Percentiles rank a stretch among this genome's conserved stretches.
phyloP scores from a whole-genome alignment of 2,797 vertebrate species.

The Karalla daura region DNA sequence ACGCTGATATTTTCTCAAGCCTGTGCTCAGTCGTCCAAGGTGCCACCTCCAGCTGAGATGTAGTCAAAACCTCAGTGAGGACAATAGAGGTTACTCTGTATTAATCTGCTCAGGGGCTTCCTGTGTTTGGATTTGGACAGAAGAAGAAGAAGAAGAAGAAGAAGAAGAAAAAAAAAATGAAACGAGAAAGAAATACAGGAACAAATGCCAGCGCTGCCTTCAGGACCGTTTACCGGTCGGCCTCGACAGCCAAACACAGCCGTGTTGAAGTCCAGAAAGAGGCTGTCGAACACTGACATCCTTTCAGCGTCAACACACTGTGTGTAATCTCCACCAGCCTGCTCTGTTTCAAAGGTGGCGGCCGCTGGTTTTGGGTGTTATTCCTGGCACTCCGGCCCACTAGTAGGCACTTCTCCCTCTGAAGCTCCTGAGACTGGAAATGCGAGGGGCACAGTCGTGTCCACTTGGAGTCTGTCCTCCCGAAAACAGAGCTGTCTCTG shows the following conservation, averaged over 20 bases:
- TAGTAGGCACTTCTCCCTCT: slow-evolving; percentile 63
- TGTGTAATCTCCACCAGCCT: slow-evolving; percentile 44
- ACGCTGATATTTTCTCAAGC: not conserved
- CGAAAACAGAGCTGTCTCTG: slow-evolving; percentile 66
- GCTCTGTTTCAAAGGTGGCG: slow-evolving; percentile 54
- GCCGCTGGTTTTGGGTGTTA: slow-evolving; percentile 59
- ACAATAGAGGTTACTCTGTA: not conserved
- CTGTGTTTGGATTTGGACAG: not conserved
- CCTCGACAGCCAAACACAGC: slow-evolving; percentile 10
- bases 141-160: slow-evolving; percentile 16
- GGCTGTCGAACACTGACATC: slow-evolving; percentile 56
- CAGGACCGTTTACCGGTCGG: not conserved
- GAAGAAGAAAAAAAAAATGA: not conserved
- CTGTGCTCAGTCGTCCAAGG: not conserved
- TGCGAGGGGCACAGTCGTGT: slow-evolving; percentile 48
- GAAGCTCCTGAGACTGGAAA: slow-evolving; percentile 63
- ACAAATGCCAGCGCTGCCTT: slow-evolving; percentile 1
- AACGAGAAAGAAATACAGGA: slow-evolving; percentile 16
- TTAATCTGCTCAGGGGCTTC: not conserved
- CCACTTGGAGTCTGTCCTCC: slow-evolving; percentile 55
- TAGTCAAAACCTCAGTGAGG: not conserved
- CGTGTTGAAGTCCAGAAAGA: slow-evolving; percentile 28
- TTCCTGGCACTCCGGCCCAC: slow-evolving; percentile 66
- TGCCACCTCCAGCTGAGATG: slow-evolving; percentile 2
- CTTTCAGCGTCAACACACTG: slow-evolving; percentile 59